These are phyloP conservation scores for Dicaeum eximium DNA, from an alignment of 2,113 vertebrate genomes.

Conservation along the genomic window DNA sequence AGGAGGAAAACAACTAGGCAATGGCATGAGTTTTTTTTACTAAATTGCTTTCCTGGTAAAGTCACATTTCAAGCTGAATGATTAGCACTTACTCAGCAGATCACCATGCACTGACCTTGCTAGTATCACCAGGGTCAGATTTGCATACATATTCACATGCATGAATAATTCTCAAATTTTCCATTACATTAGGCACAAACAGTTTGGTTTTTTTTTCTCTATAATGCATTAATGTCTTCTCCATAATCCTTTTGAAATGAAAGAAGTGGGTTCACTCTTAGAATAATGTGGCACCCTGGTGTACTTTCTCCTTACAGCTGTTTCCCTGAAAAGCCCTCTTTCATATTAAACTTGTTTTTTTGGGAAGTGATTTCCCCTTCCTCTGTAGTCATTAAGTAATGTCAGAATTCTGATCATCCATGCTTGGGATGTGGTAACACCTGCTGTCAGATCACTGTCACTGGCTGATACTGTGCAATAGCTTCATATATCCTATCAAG, in stretches of 20 bases:
- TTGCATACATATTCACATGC: conserved; percentile 18
- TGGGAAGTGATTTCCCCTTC: not conserved
- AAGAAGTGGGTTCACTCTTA: not conserved
- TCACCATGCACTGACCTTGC: conserved; percentile 2
- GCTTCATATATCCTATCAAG: not conserved
- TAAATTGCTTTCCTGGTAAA: conserved; percentile 14
- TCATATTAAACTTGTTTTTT: not conserved
- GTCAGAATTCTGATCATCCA: not conserved
- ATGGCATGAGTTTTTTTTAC: not conserved
- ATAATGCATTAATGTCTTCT: not conserved
- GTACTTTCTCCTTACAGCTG: not conserved
- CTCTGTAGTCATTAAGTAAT: not conserved
- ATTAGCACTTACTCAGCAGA: conserved; percentile 47
- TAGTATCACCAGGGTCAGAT: not conserved
- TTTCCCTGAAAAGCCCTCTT: not conserved
- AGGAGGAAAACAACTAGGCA: not conserved
- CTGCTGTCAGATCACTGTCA: not conserved
- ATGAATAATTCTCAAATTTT: conserved; percentile 32
- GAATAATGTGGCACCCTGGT: not conserved
- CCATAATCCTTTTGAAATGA: not conserved
- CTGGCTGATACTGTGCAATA: not conserved
- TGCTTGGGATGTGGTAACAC: not conserved
- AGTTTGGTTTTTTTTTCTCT: not conserved
- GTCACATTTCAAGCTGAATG: conserved; percentile 21
- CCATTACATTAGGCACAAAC: conserved; percentile 37